phyloP scores from a whole-genome alignment of 2,888 invertebrate genomes.

The Abscondita cerata region DNA sequence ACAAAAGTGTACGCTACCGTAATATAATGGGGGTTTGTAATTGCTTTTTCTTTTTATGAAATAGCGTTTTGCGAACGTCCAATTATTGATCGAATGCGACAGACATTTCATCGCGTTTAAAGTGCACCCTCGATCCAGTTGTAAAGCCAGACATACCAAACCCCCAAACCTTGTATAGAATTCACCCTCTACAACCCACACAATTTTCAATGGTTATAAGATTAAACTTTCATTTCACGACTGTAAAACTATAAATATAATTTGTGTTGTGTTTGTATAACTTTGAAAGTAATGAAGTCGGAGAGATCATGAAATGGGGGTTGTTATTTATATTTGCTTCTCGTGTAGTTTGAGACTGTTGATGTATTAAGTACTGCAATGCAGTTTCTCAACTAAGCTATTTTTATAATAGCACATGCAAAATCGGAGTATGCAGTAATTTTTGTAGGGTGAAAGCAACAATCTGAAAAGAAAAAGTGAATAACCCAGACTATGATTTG shows the following conservation, averaged over 20 bases:
- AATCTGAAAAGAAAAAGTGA: too few species aligned
- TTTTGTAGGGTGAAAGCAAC: too few species aligned
- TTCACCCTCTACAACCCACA: slow-evolving; percentile 16
- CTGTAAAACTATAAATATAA: slow-evolving; percentile 8
- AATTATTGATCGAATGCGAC: slow-evolving; percentile 26
- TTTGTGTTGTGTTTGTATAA: not conserved
- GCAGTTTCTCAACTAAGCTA: too few species aligned
- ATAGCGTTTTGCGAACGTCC: not conserved
- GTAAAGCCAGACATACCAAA: slow-evolving; percentile 16
- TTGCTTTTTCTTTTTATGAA: not conserved
- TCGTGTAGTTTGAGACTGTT: too few species aligned
- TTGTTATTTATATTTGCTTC: too few species aligned
- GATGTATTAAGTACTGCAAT: too few species aligned
- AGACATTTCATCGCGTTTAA: slow-evolving; percentile 21
- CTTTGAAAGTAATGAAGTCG: too few species aligned
- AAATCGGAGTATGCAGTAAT: too few species aligned
- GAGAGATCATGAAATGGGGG: too few species aligned
- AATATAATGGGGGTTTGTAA: not conserved
- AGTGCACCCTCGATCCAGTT: slow-evolving; percentile 22
- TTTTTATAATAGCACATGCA: too few species aligned
- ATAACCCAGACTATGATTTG: too few species aligned
- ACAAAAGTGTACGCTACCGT: too few species aligned
- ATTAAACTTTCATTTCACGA: slow-evolving; percentile 14
- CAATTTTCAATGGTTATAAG: slow-evolving; percentile 12
- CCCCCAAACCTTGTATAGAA: slow-evolving; percentile 17